A percentile compares a stretch with the other conserved stretches of the same genome.
Evolutionary conservation across 2,888 invertebrate genomes (phyloP).

Genomic region (Baccha elongata): DNA sequence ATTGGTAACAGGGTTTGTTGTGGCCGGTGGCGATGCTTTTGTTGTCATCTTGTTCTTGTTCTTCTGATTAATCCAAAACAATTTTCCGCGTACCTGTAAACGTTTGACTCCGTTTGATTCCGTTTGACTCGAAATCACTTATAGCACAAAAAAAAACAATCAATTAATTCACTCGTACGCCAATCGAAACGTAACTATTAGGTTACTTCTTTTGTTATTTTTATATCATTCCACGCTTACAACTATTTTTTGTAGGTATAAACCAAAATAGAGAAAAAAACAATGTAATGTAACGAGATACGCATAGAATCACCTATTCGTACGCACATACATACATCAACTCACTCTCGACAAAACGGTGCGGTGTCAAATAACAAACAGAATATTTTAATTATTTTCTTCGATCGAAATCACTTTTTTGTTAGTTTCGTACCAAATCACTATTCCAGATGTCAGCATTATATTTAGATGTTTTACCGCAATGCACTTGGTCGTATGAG

Average conservation of each 20-base stretch:
- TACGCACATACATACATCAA: conserved; percentile 39
- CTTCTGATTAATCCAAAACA: conserved; percentile 17
- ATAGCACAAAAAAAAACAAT: conserved; percentile 24
- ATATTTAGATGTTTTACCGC: conserved; percentile 52
- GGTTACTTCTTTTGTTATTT: conserved; percentile 5
- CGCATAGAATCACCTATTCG: conserved; percentile 29
- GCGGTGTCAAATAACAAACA: conserved; percentile 66
- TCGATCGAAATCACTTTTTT: conserved; percentile 35
- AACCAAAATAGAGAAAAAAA: conserved; percentile 8
- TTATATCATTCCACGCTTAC: not conserved
- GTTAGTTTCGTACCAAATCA: conserved; percentile 55
- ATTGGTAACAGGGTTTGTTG: conserved; percentile 68
- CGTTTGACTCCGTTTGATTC: too few species aligned
- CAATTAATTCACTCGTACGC: conserved; percentile 17
- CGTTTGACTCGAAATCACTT: conserved; percentile 12
- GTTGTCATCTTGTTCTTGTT: conserved; percentile 83
- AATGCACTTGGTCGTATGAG: conserved; percentile 69
- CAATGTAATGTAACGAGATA: conserved; percentile 42
- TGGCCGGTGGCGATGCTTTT: conserved; percentile 82
- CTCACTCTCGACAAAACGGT: not conserved
- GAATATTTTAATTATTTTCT: conserved; percentile 8
- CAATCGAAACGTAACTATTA: conserved; percentile 48
- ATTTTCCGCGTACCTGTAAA: conserved; percentile 2
- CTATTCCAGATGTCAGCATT: conserved; percentile 70
- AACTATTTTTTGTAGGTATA: conserved; percentile 8